These are phyloP conservation scores for Trachelus tabidus DNA, from an alignment of 2,888 invertebrate species.

Conservation along the genomic window DNA sequence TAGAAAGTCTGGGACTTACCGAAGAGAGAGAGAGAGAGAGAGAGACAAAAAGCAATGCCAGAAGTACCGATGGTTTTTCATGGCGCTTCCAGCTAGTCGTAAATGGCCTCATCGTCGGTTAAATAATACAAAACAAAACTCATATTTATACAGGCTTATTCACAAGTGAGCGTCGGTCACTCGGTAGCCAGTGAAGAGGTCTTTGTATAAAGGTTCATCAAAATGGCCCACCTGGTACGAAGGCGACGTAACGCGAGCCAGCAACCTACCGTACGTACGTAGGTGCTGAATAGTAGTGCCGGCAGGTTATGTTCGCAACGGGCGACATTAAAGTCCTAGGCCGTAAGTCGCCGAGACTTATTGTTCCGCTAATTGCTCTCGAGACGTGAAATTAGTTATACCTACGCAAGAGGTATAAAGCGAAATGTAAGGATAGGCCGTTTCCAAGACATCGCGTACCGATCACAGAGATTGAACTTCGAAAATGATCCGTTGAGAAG, in stretches of 20 bases:
- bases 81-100: conserved; percentile 54
- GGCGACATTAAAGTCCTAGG: not conserved
- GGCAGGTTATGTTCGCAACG: not conserved
- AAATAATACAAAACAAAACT: conserved; percentile 39
- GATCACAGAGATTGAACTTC: not conserved
- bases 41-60: conserved; percentile 16
- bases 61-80: conserved; percentile 38
- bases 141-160: not conserved
- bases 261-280: not conserved
- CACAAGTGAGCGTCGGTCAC: not conserved
- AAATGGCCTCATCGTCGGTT: conserved; percentile 45
- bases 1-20: not conserved
- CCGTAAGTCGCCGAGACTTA: not conserved
- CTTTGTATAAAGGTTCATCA: not conserved
- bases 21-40: conserved; percentile 14
- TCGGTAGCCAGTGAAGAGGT: not conserved
- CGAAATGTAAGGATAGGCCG: not conserved
- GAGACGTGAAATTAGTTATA: not conserved
- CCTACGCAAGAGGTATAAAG: not conserved
- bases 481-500: not conserved
- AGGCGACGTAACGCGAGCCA: not conserved
- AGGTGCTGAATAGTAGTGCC: not conserved
- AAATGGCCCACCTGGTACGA: not conserved
- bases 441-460: not conserved
- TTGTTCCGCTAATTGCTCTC: not conserved